These are phyloP conservation scores for Metridium senile DNA, from an alignment of 92 coral and sea anemone genomes.

Conservation along the genomic window DNA sequence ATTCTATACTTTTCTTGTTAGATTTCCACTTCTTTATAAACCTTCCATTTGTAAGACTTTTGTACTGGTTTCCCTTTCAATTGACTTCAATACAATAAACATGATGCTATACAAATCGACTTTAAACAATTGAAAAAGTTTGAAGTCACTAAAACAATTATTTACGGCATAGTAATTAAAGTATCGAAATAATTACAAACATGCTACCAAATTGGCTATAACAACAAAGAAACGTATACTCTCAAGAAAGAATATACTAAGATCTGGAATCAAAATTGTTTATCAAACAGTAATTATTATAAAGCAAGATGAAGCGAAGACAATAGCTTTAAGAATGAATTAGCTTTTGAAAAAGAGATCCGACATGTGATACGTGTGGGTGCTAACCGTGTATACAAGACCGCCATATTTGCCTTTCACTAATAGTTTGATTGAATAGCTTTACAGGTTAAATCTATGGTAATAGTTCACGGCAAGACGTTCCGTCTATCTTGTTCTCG, in stretches of 20 bases:
- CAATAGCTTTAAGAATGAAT: not conserved
- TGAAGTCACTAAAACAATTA: not conserved
- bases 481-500: constrained; percentile 17
- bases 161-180: not conserved
- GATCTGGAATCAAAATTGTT: not conserved
- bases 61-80: too few species aligned
- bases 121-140: too few species aligned
- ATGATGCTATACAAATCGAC: too few species aligned
- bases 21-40: too few species aligned
- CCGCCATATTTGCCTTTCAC: not conserved
- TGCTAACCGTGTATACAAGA: constrained; percentile 1
- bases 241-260: not conserved
- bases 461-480: constrained; percentile 34
- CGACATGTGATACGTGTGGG: constrained; percentile 17
- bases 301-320: not conserved
- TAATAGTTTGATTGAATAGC: constrained; percentile 12
- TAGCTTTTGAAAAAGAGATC: constrained; percentile 17
- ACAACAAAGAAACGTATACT: not conserved
- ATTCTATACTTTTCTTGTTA: too few species aligned
- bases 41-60: too few species aligned
- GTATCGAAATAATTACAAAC: not conserved
- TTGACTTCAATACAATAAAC: too few species aligned
- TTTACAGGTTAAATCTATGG: constrained; percentile 6
- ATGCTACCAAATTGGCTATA: not conserved
- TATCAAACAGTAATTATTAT: not conserved